phyloP scores from a whole-genome alignment of 2,888 invertebrate species.

The Choreutis nemorana region DNA sequence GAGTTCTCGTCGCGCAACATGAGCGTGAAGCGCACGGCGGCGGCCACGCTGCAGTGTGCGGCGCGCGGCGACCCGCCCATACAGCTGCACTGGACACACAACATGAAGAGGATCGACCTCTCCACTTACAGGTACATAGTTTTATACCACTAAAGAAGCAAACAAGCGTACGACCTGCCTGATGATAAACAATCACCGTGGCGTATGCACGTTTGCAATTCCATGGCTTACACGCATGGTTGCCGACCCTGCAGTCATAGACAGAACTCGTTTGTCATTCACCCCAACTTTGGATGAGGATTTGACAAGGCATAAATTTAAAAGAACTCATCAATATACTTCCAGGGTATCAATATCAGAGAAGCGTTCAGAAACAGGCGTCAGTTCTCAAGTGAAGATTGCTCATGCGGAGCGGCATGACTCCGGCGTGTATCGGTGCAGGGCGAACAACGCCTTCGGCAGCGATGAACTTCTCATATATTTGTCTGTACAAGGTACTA shows the following conservation, averaged over 20 bases:
- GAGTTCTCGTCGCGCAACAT: slow-evolving; percentile 78
- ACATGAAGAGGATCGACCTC: slow-evolving; percentile 73
- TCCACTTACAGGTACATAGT: slow-evolving; percentile 65
- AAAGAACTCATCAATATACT: slow-evolving; percentile 6
- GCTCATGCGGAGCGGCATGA: slow-evolving; percentile 76
- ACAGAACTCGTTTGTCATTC: too few relatives aligned
- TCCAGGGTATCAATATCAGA: slow-evolving; percentile 71
- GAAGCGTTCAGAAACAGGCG: slow-evolving; percentile 75
- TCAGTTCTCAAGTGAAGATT: slow-evolving; percentile 74
- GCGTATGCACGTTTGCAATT: too few relatives aligned
- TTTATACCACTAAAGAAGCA: neutral
- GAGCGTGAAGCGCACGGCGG: slow-evolving; percentile 77
- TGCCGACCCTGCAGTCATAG: too few relatives aligned
- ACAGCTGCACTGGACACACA: slow-evolving; percentile 81
- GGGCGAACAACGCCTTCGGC: slow-evolving; percentile 78
- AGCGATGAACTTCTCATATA: slow-evolving; percentile 75
- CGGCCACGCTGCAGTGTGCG: slow-evolving; percentile 76
- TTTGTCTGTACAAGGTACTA: slow-evolving; percentile 76
- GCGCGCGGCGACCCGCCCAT: slow-evolving; percentile 86
- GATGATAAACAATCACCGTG: too few relatives aligned
- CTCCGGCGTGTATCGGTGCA: slow-evolving; percentile 78
- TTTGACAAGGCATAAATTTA: too few relatives aligned
- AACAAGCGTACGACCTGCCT: too few relatives aligned
- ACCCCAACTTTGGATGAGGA: too few relatives aligned
- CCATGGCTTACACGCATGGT: too few relatives aligned